Base-by-base conservation (phyloP, 2,888 invertebrate genomes). In the Drosophila vallismaia region DNA sequence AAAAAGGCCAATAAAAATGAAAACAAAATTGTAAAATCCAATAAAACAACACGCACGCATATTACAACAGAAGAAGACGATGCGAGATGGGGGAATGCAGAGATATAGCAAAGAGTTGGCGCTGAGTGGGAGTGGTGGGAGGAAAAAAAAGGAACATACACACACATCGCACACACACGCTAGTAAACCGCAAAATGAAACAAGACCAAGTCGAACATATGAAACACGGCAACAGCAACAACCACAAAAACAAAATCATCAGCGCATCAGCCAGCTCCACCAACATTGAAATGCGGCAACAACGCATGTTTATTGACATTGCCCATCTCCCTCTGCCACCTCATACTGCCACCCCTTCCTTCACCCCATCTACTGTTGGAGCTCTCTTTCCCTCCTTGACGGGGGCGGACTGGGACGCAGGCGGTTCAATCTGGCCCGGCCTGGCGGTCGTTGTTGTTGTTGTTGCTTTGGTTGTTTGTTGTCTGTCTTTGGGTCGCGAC, bases 261-360 rank as follows among this genome's bases (percentile, higher is more conserved):
- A 58, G 45, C 50, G 33, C 55, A 72, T 49, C 69, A 59, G 49
- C 70, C 69, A 59, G 49, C 74, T 62, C 50, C 66, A 42, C 62
- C 78, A 64, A 74, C 77, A 71, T 74, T 82, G 82, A 82, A 82
- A 79, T 62, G 70, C 64, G 82, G 82, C 82, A 82, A 82, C 82
- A 76, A 71, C 82, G 82, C 85, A 84, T 81, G 85, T 79, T 85
- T 85, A 82, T 82, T 82, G 82, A 82, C 85, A 82, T 82, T 82
- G 85, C 85, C 76, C 82, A 78, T 79, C 85, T 74, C 40, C 40
- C 40, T 40, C 40, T 40, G 40, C 40, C 80, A 75, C 77, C 77
- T 77, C 75, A 58, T 28, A 31, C 24, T 29, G n/a, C 19, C 73
- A 75, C 24, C 59, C 45, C 7, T 53, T 42, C 28, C 44, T 46